A percentile compares a stretch with the other conserved stretches of the same genome.
These are phyloP conservation scores for Bradysia coprophila DNA, from an alignment of 1,140 invertebrate genomes.

Conservation along the genomic window DNA sequence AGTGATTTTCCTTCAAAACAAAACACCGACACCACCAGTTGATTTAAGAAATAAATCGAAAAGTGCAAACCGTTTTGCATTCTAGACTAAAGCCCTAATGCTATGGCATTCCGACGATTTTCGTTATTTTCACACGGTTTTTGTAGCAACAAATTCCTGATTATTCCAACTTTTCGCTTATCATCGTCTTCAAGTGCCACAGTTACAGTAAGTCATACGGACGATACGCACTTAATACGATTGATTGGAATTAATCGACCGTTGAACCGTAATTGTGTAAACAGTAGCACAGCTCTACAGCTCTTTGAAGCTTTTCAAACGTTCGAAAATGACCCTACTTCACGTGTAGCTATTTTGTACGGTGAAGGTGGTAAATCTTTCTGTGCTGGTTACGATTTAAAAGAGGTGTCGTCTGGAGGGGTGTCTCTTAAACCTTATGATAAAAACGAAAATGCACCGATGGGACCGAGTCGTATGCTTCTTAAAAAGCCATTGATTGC, in stretches of 20 bases:
- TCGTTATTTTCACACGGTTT: no score
- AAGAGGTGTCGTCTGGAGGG: constrained; percentile 7
- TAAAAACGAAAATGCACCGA: neutral
- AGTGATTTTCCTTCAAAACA: no score
- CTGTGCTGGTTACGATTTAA: constrained; percentile 69
- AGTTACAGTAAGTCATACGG: no score
- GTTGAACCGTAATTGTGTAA: constrained; percentile 60
- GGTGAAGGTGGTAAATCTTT: constrained; percentile 83
- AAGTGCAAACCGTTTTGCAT: no score
- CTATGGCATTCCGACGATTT: no score
- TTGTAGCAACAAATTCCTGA: no score
- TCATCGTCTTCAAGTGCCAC: no score
- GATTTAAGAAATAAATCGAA: no score
- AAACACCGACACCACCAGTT: no score
- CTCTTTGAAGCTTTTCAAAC: constrained; percentile 49
- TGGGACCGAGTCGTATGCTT: constrained; percentile 39
- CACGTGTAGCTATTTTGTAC: constrained; percentile 57
- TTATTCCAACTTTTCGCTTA: no score
- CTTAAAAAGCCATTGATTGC: constrained; percentile 71
- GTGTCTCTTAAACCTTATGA: constrained; percentile 2
- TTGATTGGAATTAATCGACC: constrained; percentile 80
- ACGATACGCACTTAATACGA: no score
- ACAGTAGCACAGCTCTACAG: constrained; percentile 40
- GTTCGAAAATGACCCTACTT: constrained; percentile 57
- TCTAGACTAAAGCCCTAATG: no score